These are phyloP conservation scores for Centropyge bicolor DNA, from an alignment of 2,797 vertebrate genomes.

Conservation along the genomic window DNA sequence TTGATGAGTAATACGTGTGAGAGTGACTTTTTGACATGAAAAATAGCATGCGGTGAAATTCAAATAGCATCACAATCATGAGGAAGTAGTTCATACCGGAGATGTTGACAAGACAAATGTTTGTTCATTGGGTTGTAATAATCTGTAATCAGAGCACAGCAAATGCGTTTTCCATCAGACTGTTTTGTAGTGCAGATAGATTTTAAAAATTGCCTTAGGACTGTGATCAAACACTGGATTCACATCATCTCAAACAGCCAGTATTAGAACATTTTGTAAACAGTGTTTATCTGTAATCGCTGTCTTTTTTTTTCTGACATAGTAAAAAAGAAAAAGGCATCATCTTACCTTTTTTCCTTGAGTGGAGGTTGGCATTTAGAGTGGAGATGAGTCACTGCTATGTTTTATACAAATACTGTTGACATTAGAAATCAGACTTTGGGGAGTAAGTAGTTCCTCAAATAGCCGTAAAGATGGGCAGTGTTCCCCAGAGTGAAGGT, in stretches of 20 bases:
- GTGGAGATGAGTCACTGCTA: slow-evolving; percentile 57
- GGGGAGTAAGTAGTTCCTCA: slow-evolving; percentile 66
- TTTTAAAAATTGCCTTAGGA: slow-evolving; percentile 81
- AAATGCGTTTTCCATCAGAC: slow-evolving; percentile 81
- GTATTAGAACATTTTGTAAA: slow-evolving; percentile 83
- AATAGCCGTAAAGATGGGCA: slow-evolving; percentile 67
- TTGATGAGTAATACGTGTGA: slow-evolving; percentile 63
- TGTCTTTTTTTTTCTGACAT: slow-evolving; percentile 71
- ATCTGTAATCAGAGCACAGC: slow-evolving; percentile 83
- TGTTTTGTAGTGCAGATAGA: slow-evolving; percentile 79
- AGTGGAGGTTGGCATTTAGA: slow-evolving; percentile 64
- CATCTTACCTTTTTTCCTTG: slow-evolving; percentile 40
- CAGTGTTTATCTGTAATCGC: slow-evolving; percentile 82
- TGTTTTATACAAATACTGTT: slow-evolving; percentile 66
- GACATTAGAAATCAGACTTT: slow-evolving; percentile 66
- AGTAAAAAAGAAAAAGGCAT: slow-evolving; percentile 63
- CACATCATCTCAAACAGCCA: slow-evolving; percentile 79
- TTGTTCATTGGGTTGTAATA: slow-evolving; percentile 84
- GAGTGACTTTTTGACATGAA: slow-evolving; percentile 73
- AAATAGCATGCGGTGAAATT: slow-evolving; percentile 67
- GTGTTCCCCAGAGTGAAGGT: slow-evolving; percentile 66
- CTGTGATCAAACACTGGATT: slow-evolving; percentile 81
- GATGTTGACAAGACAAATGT: slow-evolving; percentile 85
- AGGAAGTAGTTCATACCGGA: slow-evolving; percentile 72
- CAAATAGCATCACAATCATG: slow-evolving; percentile 73